Evolutionary conservation across 2,797 vertebrate genomes (phyloP).

Genomic region (Poecilia velifera): DNA sequence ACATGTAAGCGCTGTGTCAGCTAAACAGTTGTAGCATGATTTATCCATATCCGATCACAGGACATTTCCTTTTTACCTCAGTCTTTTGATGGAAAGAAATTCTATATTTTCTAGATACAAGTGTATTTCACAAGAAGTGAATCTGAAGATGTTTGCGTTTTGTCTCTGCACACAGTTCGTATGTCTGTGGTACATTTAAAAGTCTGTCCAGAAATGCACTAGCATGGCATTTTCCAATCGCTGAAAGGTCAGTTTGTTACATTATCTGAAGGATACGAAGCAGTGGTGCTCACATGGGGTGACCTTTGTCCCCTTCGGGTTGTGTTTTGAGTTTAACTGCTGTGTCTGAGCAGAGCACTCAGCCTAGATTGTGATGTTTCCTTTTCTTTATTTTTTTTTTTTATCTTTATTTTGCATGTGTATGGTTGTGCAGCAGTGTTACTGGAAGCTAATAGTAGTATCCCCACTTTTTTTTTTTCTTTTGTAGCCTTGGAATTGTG

Average conservation of each 20-base stretch:
- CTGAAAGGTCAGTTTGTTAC: slow-evolving; percentile 74
- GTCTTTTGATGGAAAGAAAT: slow-evolving; percentile 53
- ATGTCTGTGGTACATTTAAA: slow-evolving; percentile 49
- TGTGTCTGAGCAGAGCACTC: slow-evolving; percentile 52
- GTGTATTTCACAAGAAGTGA: slow-evolving; percentile 45
- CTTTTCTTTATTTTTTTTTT: slow-evolving; percentile 42
- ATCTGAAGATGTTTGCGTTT: slow-evolving; percentile 31
- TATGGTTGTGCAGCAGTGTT: slow-evolving; percentile 56
- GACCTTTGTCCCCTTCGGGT: slow-evolving; percentile 51
- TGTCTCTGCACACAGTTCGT: slow-evolving; percentile 49
- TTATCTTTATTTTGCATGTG: slow-evolving; percentile 69
- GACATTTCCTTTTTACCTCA: slow-evolving; percentile 81
- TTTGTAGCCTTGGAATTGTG: slow-evolving; percentile 36
- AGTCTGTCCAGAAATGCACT: slow-evolving; percentile 61
- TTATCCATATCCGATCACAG: slow-evolving; percentile 79
- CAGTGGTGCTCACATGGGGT: slow-evolving; percentile 80
- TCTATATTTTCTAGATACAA: slow-evolving; percentile 68
- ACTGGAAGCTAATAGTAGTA: slow-evolving; percentile 52
- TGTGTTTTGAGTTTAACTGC: slow-evolving; percentile 66
- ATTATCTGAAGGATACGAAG: slow-evolving; percentile 67
- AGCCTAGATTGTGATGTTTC: slow-evolving; percentile 79
- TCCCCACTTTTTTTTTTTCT: slow-evolving; percentile 17
- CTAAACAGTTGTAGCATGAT: slow-evolving; percentile 76
- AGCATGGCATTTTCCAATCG: slow-evolving; percentile 54
- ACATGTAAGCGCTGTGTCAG: slow-evolving; percentile 71